These are phyloP conservation scores for Tortrix viridana DNA, from an alignment of 2,888 invertebrate species.

Conservation along the genomic window DNA sequence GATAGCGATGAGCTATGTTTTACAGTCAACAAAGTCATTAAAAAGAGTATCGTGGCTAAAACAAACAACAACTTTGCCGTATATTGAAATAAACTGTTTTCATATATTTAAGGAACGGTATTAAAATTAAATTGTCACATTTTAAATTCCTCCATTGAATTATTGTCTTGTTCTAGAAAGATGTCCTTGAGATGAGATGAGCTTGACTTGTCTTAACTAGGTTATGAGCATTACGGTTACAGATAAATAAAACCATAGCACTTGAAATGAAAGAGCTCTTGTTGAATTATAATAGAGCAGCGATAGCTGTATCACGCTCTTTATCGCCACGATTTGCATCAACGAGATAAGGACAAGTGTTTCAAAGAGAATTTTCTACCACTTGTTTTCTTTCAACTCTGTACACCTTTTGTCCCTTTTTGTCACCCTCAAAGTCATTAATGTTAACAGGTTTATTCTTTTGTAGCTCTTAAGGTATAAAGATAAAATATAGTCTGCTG, in stretches of 20 bases:
- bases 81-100: too few relatives aligned
- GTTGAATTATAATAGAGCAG: conserved; percentile 3
- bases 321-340: conserved; percentile 11
- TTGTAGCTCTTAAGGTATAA: background rate
- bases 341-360: conserved; percentile 11
- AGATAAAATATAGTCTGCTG: conserved; percentile 1
- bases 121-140: too few relatives aligned
- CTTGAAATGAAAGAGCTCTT: conserved; percentile 6
- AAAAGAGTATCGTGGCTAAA: too few relatives aligned
- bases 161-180: conserved; percentile 1
- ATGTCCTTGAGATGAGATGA: conserved; percentile 25
- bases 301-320: conserved; percentile 8
- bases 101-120: too few relatives aligned
- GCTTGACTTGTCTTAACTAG: conserved; percentile 9
- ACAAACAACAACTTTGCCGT: too few relatives aligned
- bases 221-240: conserved; percentile 18
- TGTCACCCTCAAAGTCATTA: conserved; percentile 2
- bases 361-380: background rate
- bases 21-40: too few relatives aligned
- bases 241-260: conserved; percentile 5
- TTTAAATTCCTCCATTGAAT: background rate
- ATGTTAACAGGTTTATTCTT: background rate
- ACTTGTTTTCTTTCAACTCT: background rate
- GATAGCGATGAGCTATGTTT: conserved; percentile 40
- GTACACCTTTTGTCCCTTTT: conserved; percentile 5